phyloP scores from a whole-genome alignment of 2,113 vertebrate species.

The Dicentrarchus labrax region DNA sequence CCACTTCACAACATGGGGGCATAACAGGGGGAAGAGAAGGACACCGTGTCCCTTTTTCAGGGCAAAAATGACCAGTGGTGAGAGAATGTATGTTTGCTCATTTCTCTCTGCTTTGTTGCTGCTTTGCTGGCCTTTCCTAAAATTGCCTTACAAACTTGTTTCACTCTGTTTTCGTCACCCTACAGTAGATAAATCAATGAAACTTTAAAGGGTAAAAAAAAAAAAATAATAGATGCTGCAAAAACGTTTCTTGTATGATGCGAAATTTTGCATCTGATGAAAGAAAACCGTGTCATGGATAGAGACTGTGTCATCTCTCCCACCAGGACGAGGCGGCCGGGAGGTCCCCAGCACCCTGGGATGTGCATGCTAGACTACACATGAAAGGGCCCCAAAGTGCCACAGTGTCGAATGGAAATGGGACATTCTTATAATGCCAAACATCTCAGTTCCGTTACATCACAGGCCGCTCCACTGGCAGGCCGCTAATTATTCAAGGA shows the following conservation, averaged over 20 bases:
- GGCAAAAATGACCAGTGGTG: not conserved
- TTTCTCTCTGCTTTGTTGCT: not conserved
- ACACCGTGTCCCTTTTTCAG: conserved; percentile 26
- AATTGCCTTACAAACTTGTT: not conserved
- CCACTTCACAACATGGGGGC: conserved; percentile 65
- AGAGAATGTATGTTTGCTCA: conserved; percentile 9
- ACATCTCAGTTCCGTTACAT: conserved; percentile 85
- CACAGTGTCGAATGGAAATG: conserved; percentile 80
- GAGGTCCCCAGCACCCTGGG: conserved; percentile 64
- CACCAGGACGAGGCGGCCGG: conserved; percentile 50
- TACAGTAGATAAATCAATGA: not conserved
- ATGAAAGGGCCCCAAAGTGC: conserved; percentile 81
- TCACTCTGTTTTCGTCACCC: not conserved
- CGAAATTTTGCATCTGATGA: conserved; percentile 15
- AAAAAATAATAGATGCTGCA: not conserved
- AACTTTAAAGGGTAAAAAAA: not conserved
- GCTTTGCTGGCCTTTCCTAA: not conserved
- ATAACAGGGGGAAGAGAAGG: conserved; percentile 45
- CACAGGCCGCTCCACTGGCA: conserved; percentile 74
- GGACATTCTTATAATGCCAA: conserved; percentile 87
- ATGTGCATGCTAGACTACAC: conserved; percentile 83
- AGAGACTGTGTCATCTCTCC: conserved; percentile 60
- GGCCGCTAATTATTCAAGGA: conserved; percentile 83
- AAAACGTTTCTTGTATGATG: not conserved
- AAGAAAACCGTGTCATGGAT: conserved; percentile 56